Evolutionary conservation across 2,113 vertebrate genomes (phyloP), one percentile per base, ranked within the genome.

Genomic region (Paraplagusia blochii): DNA sequence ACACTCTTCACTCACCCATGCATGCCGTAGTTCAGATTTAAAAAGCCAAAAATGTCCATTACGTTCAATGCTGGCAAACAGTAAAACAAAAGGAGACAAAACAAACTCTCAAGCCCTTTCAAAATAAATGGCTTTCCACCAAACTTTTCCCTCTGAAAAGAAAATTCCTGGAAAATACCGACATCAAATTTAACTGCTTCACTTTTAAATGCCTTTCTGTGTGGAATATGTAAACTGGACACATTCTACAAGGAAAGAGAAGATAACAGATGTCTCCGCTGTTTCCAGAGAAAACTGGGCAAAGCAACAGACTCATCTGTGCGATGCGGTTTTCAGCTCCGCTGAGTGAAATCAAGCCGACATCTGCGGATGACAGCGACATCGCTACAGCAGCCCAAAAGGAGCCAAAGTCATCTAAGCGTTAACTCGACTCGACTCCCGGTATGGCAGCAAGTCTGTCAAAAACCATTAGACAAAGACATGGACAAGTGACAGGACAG

Each of bases 211-310:
- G 19, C 17, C 64, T 48, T 42, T 62, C 16, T 34, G 72, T 66
- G 53, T n/a, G 33, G 58, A 29, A 7, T 60, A 54, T 58, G 13
- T 63, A 53, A 72, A 81, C 46, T 56, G 47, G 47, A 74, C 38
- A 22, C 43, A 62, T 48, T 12, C 11, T 18, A 36, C 49, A 11
- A 2, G 22, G 22, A 13, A 47, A 14, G 56, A 54, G 43, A 44
- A 69, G 50, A 82, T 63, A 76, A 73, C 73, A 79, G 63, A 82
- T 80, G 76, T 64, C 12, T 67, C 55, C 16, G 19, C 36, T 66
- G 69, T 66, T 76, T 76, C 58, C 71, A 79, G 2, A 59, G 61
- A 61, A 63, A 69, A 67, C 46, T 62, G 75, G 53, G 58, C 58
- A 46, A 18, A 72, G 52, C 38, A 52, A 62, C 43, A 22, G 47